Evolutionary conservation across 2,113 vertebrate genomes (phyloP).

Genomic region (Semicossyphus pulcher): DNA sequence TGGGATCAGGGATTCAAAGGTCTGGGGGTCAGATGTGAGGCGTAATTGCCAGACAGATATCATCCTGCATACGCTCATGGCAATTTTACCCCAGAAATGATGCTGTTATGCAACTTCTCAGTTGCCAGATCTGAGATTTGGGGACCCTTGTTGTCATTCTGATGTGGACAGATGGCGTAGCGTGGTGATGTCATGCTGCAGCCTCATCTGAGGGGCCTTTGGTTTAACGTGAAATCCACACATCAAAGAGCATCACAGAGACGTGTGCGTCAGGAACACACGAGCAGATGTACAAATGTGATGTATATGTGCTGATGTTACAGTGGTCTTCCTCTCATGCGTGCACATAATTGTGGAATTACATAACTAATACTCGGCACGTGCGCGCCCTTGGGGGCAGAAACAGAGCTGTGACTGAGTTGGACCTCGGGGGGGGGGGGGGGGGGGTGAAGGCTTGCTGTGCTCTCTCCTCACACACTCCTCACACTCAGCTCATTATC

Average conservation of each 20-base stretch:
- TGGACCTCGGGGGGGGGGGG: background rate
- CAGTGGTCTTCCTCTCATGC: background rate
- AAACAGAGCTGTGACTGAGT: constrained; percentile 13
- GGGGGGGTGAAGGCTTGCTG: constrained; percentile 6
- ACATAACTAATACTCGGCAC: constrained; percentile 52
- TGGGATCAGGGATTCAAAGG: constrained; percentile 54
- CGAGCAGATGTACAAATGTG: background rate
- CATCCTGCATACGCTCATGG: background rate
- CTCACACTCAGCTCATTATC: constrained; percentile 50
- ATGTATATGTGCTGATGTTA: background rate
- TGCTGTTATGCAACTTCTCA: constrained; percentile 46
- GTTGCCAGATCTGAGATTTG: background rate
- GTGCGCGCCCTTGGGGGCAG: constrained; percentile 32
- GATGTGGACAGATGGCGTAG: constrained; percentile 43
- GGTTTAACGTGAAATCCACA: background rate
- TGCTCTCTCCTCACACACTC: constrained; percentile 20
- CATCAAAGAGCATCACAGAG: constrained; percentile 6
- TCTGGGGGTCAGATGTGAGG: constrained; percentile 30
- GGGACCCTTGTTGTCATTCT: constrained; percentile 18
- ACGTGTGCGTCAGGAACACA: background rate
- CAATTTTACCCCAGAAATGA: constrained; percentile 42
- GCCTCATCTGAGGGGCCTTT: background rate
- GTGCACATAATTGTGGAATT: constrained; percentile 15
- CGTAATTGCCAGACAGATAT: background rate
- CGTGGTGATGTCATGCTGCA: constrained; percentile 33